Evolutionary conservation across 2,113 vertebrate genomes (phyloP).

Genomic region (Erythrocercus mccallii): DNA sequence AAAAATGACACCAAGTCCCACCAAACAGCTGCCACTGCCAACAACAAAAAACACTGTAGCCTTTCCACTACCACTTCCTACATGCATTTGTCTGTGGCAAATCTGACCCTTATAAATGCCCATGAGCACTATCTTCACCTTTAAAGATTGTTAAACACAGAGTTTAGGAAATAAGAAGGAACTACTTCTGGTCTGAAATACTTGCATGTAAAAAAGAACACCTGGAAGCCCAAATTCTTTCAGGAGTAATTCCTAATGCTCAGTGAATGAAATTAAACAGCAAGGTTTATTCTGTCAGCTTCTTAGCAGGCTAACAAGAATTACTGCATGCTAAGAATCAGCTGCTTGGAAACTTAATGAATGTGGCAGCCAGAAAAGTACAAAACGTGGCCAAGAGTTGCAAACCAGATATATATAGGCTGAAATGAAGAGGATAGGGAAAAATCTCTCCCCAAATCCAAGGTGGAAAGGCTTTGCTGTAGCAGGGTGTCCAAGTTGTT

Average conservation of each 20-base stretch:
- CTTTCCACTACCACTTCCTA: neutral
- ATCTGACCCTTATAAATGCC: neutral
- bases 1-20: neutral
- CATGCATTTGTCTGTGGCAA: neutral
- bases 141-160: neutral
- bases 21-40: neutral
- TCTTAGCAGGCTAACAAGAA: conserved; percentile 48
- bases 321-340: conserved; percentile 38
- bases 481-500: neutral
- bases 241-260: conserved; percentile 28
- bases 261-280: conserved; percentile 47
- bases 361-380: conserved; percentile 1
- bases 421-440: neutral
- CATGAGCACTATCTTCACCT: accelerated
- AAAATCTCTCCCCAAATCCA: neutral
- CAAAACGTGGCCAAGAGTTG: neutral
- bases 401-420: neutral
- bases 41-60: neutral
- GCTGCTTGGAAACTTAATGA: conserved; percentile 39
- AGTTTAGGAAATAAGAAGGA: neutral
- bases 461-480: neutral
- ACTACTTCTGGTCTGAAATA: neutral
- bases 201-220: neutral
- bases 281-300: conserved; percentile 47
- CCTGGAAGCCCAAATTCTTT: conserved; percentile 35